Evolutionary conservation across 2,888 invertebrate species (phyloP), one percentile per base, ranked within the genome.

Genomic region (Ochropleura plecta): DNA sequence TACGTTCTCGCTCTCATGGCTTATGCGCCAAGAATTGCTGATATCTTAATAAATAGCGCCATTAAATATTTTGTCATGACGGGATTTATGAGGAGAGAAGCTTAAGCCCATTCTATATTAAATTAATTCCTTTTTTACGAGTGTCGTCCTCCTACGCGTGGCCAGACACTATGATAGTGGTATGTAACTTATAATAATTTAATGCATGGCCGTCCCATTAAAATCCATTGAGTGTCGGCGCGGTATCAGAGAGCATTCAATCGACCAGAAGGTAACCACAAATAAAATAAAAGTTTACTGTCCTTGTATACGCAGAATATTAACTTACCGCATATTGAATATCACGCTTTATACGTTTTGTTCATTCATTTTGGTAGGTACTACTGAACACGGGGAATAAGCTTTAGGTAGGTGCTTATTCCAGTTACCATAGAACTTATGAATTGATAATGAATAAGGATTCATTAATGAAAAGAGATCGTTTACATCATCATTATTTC

Each of bases 171-270:
- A 81, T 90, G 88, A 92, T 91, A 87, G 87, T 87, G 86, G 88
- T 88, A 88, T 89, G 88, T 90, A 87, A 90, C 89, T 91, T 89
- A 92, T 89, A 89, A 91, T 91, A 91, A 91, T 90, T 90, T 90
- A 90, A 91, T 88, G 88, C 79, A 84, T 70, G 44, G 68, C 67
- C 74, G 51, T 81, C 88, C 92, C 92, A 95, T 95, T 95, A 95
- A 94, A 95, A 94, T 92, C 91, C 92, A 94, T 95, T 95, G 94
- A 94, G 90, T 89, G 90, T 81, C 83, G 88, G 86, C 90, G 89
- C 87, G 88, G 89, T 91, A 90, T 90, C 90, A 85, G 87, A 90
- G 89, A 90, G 90, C 90, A 92, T 92, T 93, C 92, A 92, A 91
- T 90, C 83, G 82, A 79, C 82, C 84, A 87, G 82, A 86, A 88